Conservation (phyloP, 2,888 invertebrate species). For the Ormyrus labotus region DNA sequence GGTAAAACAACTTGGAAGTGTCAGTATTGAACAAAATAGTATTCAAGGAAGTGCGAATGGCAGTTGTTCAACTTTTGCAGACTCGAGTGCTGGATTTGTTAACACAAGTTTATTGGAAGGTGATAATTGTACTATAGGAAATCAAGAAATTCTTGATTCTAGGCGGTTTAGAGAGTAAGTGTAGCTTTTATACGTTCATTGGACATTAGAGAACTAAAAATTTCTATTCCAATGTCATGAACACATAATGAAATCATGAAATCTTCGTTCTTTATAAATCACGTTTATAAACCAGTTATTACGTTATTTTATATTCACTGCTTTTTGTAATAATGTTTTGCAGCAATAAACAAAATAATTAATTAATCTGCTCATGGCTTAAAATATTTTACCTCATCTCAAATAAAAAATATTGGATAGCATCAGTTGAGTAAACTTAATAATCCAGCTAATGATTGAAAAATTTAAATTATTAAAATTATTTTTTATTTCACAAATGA, state of each 20-base stretch:
- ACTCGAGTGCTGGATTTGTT: too few relatives aligned
- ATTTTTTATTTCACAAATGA: too few relatives aligned
- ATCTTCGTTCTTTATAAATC: constrained; percentile 50
- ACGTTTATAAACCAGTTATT: constrained; percentile 52
- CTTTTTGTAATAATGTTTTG: constrained; percentile 54
- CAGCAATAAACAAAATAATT: constrained; percentile 55
- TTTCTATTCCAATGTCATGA: constrained; percentile 50
- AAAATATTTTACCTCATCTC: constrained; percentile 9
- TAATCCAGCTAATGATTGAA: neutral
- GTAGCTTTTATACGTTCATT: constrained; percentile 40
- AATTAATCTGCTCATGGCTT: constrained; percentile 4
- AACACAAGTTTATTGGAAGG: too few relatives aligned
- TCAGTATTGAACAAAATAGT: too few relatives aligned
- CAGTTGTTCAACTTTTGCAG: too few relatives aligned
- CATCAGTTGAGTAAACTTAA: neutral
- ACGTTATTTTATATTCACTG: constrained; percentile 52
- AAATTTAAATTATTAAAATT: neutral
- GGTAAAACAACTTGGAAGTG: too few relatives aligned
- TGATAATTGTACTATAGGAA: too few relatives aligned
- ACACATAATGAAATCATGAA: constrained; percentile 44
- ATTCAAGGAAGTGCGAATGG: too few relatives aligned
- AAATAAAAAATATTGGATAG: neutral
- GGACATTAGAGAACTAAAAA: constrained; percentile 27
- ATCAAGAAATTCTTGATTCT: constrained; percentile 53
- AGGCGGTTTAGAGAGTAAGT: constrained; percentile 68